phyloP scores from a whole-genome alignment of 2,888 invertebrate species.

The Pammene aurita region DNA sequence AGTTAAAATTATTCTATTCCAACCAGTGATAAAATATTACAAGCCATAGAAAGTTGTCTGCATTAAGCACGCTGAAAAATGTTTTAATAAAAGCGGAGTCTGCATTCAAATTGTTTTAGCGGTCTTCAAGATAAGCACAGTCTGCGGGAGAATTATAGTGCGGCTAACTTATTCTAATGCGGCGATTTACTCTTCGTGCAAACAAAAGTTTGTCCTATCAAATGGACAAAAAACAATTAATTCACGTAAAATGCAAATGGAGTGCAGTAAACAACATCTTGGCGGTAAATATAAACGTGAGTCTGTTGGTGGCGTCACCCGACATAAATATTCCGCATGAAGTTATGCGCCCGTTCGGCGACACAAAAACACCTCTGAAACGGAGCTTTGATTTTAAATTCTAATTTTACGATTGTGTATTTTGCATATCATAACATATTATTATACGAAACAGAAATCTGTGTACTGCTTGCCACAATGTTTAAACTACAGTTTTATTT shows the following conservation, averaged over 20 bases:
- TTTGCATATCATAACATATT: conserved; percentile 71
- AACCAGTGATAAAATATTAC: conserved; percentile 34
- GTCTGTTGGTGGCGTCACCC: conserved; percentile 68
- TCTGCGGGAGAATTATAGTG: conserved; percentile 37
- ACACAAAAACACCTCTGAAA: conserved; percentile 74
- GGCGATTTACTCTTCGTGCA: conserved; percentile 23
- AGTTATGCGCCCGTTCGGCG: conserved; percentile 66
- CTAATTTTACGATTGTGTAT: conserved; percentile 76
- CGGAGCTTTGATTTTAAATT: conserved; percentile 79
- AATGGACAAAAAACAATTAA: conserved; percentile 54
- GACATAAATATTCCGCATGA: conserved; percentile 72
- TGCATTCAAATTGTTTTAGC: conserved; percentile 40
- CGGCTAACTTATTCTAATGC: conserved; percentile 40
- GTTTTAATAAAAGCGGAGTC: conserved; percentile 39
- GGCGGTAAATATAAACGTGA: conserved; percentile 67
- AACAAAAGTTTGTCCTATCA: conserved; percentile 45
- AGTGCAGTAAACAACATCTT: conserved; percentile 57
- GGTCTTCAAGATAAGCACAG: conserved; percentile 36
- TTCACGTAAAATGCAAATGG: conserved; percentile 65
- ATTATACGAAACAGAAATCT: conserved; percentile 47
- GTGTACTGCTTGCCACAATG: conserved; percentile 13
- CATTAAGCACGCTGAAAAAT: conserved; percentile 33
- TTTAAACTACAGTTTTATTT: conserved; percentile 5
- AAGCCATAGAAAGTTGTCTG: conserved; percentile 29
- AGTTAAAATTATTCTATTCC: conserved; percentile 27